Base-by-base conservation (phyloP, 2,888 invertebrate genomes). In the Melanostoma scalare region DNA sequence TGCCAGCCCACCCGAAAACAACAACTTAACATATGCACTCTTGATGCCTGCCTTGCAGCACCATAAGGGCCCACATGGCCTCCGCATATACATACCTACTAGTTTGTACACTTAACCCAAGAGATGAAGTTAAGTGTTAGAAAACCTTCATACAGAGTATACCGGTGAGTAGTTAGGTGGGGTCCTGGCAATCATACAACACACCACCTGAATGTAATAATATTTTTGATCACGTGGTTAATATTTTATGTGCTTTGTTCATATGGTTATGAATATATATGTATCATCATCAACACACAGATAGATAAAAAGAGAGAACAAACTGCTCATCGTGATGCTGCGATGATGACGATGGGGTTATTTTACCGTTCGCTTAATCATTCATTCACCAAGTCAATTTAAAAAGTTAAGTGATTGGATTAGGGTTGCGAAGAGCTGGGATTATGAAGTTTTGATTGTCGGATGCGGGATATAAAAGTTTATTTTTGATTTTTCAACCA, bases 181-280 rank as follows among this genome's bases (percentile, higher is more conserved):
- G 44, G 30, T 40, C n/a, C 38, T 53, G 71, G 71, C 40, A 72
- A 68, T 63, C 77, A 77, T 72, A 61, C 20, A 20, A 20, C 20
- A 20, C 20, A 20, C 56, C 72, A 72, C 76, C 76, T 61, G 71
- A 63, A 79, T 60, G 78, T 79, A 84, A 79, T 84, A 78, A 79
- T 79, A 84, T 74, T 75, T 84, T 79, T 84, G 84, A 84, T 84
- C 79, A 69, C 71, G 55, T 60, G 55, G 58, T 84, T 79, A 84
- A 84, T 84, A 84, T 84, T 84, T 84, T 61, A 84, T 84, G 60
- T 65, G 46, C 38, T 55, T 55, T 60, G 65, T 73, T 67, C 44
- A 53, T 10, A 10, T 30, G 73, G 46, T 38, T 50, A 61, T 63
- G 38, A 53, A 40, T 42, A 53, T 42, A 38, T 6, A 9, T 55